Conservation (phyloP, 2,113 vertebrate genomes). For the Hippocampus zosterae region DNA sequence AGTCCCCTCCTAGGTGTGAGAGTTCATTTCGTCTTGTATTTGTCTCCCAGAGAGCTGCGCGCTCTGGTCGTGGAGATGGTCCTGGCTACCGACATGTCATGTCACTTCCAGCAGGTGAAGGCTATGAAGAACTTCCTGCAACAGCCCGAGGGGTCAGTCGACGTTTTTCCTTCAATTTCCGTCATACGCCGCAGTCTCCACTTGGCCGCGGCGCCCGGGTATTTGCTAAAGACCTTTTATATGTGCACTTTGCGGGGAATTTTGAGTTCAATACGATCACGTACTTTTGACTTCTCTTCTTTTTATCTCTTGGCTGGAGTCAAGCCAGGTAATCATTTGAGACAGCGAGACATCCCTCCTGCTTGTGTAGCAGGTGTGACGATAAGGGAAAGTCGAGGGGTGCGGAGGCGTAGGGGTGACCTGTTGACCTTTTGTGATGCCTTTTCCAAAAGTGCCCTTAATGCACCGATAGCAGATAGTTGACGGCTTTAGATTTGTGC, state of each 20-base stretch:
- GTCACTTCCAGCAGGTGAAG: constrained; percentile 98
- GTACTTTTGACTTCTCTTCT: not conserved
- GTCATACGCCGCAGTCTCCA: not conserved
- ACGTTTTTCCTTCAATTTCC: not conserved
- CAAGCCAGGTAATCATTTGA: not conserved
- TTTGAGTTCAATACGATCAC: not conserved
- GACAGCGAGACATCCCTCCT: constrained; percentile 27
- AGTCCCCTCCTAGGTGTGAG: not conserved
- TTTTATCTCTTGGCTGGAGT: not conserved
- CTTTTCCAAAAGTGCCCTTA: constrained; percentile 8
- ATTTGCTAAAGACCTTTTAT: no score
- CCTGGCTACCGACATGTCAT: constrained; percentile 96
- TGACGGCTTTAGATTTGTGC: constrained; percentile 13
- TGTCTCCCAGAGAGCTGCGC: constrained; percentile 83
- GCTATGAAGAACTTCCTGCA: constrained; percentile 95
- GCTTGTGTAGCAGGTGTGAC: constrained; percentile 17
- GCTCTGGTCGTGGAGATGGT: constrained; percentile 97
- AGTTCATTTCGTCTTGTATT: constrained; percentile 8
- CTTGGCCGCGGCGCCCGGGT: no score
- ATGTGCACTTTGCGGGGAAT: no score
- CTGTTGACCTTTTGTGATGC: constrained; percentile 37
- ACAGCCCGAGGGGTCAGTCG: constrained; percentile 92
- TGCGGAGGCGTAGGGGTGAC: not conserved
- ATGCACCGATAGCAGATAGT: constrained; percentile 16
- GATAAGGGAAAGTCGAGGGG: not conserved